Conservation (phyloP, 2,797 vertebrate genomes). For the Arnoldichthys spilopterus region DNA sequence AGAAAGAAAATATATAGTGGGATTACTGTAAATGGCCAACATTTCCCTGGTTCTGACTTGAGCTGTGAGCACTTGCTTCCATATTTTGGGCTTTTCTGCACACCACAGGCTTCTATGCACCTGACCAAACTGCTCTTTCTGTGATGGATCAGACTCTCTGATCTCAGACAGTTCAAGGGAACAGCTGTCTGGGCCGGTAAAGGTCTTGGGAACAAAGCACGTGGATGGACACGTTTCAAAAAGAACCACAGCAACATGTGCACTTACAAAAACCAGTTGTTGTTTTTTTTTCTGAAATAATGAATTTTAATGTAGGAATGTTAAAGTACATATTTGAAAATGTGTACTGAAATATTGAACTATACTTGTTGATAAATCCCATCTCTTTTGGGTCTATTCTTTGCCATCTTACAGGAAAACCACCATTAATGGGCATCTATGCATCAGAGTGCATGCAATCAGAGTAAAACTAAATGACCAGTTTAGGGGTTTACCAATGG, state of each 20-base stretch:
- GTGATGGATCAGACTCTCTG: not conserved
- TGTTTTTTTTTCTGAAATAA: too few species aligned
- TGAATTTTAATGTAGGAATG: too few species aligned
- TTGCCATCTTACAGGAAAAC: too few species aligned
- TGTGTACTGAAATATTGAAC: too few species aligned
- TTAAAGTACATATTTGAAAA: too few species aligned
- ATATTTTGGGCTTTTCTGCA: not conserved
- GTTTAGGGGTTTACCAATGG: too few species aligned
- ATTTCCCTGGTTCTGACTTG: not conserved
- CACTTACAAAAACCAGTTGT: too few species aligned
- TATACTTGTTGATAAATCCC: too few species aligned
- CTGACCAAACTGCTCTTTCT: not conserved
- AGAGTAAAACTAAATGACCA: too few species aligned
- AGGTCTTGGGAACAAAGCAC: constrained; percentile 6
- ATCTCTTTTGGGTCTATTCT: too few species aligned
- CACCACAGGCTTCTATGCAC: not conserved
- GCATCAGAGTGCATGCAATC: too few species aligned
- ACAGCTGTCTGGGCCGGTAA: not conserved
- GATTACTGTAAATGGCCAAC: not conserved
- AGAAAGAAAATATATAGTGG: not conserved
- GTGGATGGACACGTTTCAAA: constrained; percentile 1
- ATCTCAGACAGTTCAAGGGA: constrained; percentile 16
- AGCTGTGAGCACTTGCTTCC: not conserved
- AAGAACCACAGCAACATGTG: not conserved
- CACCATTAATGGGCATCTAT: too few species aligned